These are phyloP conservation scores for Shargacucullia verbasci DNA, from an alignment of 2,888 invertebrate species.

Conservation along the genomic window DNA sequence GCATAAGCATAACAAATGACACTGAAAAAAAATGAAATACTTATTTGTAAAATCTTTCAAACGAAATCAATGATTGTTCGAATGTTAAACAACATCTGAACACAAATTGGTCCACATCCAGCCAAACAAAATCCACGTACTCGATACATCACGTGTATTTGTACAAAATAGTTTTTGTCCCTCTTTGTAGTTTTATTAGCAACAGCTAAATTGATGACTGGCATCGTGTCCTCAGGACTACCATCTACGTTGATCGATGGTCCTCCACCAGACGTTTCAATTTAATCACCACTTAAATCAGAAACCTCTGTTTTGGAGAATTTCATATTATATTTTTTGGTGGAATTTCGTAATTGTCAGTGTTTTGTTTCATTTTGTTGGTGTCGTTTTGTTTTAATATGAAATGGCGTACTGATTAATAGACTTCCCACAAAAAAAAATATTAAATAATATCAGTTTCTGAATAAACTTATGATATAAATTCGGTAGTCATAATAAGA, in stretches of 20 bases:
- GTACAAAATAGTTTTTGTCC: conserved; percentile 72
- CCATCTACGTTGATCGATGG: conserved; percentile 67
- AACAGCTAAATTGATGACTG: conserved; percentile 71
- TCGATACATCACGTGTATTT: conserved; percentile 70
- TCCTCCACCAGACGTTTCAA: conserved; percentile 64
- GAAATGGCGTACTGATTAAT: too few relatives aligned
- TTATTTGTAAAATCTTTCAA: too few relatives aligned
- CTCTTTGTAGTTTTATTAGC: conserved; percentile 69
- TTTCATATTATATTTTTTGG: conserved; percentile 30
- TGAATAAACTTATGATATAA: too few relatives aligned
- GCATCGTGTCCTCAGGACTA: conserved; percentile 59
- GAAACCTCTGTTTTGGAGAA: conserved; percentile 36
- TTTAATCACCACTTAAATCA: conserved; percentile 68
- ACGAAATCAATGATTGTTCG: too few relatives aligned
- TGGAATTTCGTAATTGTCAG: conserved; percentile 20
- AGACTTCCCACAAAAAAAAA: too few relatives aligned
- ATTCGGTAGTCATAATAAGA: too few relatives aligned
- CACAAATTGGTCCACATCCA: conserved; percentile 39
- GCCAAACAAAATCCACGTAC: conserved; percentile 43
- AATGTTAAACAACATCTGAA: too few relatives aligned
- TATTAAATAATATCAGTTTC: too few relatives aligned
- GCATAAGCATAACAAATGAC: too few relatives aligned
- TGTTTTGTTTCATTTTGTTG: conserved; percentile 8
- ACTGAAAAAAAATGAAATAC: too few relatives aligned
- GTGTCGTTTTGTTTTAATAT: neutral